Evolutionary conservation across 2,888 invertebrate genomes (phyloP), one percentile per base, ranked within the genome.

Genomic region (Minunthozetes semirufus): DNA sequence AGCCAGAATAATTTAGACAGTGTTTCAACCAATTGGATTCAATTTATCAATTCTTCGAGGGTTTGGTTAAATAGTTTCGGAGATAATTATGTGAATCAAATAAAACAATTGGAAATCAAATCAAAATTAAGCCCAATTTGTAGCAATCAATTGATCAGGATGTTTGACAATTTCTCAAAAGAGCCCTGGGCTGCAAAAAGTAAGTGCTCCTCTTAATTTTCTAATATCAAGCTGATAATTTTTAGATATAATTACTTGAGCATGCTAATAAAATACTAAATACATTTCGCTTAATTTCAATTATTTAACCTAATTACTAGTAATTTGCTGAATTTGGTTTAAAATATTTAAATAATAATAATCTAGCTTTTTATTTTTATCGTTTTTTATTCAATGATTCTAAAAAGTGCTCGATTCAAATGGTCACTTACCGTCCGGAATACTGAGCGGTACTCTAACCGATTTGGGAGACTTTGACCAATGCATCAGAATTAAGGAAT

Each of bases 381-480:
- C 33, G 33, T 8, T 5, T 33, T 74, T 9, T 5, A 22, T 53
- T 11, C 29, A n/a, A 25, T 22, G n/a, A 22, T 4, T 0, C 6
- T 46, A 8, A 33, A 33, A 5, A 74, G 74, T 76, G 72, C 42
- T 76, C 19, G 76, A 76, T 50, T 70, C 76, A 27, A 68, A 17
- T n/a, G 73, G 73, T 22, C 50, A 22, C 13, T 59, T 76, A 17
- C 73, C 76, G 46, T 42, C 66, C 27, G 76, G 76, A 15, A 17
- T 74, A 2, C 19, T 76, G 11, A 72, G 72, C 17, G 76, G 76
- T 13, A 72, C 74, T 22, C 72, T 75, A 13, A 76, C 72, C 22
- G 66, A 75, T 48, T 70, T 76, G 3, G 76, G 76, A 15, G 63
- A 59, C 19, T 76, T 56, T 19, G 76, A 76, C 59, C 76, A 76